phyloP scores from a whole-genome alignment of 2,888 invertebrate genomes.

The Poecilus cupreus region DNA sequence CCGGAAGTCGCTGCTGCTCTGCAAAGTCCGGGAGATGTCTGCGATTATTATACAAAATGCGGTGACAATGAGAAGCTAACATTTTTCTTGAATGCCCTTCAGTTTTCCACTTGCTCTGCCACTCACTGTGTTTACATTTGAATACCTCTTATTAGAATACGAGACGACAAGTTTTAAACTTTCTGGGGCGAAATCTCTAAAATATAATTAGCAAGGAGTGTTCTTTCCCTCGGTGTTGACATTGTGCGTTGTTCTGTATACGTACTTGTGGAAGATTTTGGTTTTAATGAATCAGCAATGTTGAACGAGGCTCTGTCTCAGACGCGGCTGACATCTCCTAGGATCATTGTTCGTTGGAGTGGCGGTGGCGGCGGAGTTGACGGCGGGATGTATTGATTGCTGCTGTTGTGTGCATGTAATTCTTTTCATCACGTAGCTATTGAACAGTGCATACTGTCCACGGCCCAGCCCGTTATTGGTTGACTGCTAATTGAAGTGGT shows the following conservation, averaged over 20 bases:
- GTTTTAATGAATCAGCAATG: too few relatives aligned
- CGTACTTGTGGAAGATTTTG: too few relatives aligned
- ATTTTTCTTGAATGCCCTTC: neutral
- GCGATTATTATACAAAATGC: neutral
- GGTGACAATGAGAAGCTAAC: neutral
- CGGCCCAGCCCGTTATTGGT: neutral
- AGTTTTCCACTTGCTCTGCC: neutral
- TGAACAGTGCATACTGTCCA: neutral
- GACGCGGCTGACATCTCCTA: too few relatives aligned
- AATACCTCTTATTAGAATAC: neutral
- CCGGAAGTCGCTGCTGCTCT: neutral
- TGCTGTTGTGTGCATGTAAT: neutral
- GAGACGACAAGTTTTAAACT: neutral
- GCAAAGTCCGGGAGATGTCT: neutral
- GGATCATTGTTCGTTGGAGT: neutral
- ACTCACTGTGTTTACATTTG: neutral
- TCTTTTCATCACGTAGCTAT: neutral
- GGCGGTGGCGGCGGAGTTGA: neutral
- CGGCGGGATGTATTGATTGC: neutral
- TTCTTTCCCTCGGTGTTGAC: too few relatives aligned
- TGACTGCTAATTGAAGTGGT: neutral
- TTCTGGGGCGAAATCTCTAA: too few relatives aligned
- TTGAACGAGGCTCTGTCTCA: too few relatives aligned
- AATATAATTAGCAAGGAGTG: too few relatives aligned
- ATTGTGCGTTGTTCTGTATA: too few relatives aligned